Evolutionary conservation across 2,797 vertebrate genomes (phyloP), one percentile per base, ranked within the genome.

Genomic region (Cichlasoma orientale): DNA sequence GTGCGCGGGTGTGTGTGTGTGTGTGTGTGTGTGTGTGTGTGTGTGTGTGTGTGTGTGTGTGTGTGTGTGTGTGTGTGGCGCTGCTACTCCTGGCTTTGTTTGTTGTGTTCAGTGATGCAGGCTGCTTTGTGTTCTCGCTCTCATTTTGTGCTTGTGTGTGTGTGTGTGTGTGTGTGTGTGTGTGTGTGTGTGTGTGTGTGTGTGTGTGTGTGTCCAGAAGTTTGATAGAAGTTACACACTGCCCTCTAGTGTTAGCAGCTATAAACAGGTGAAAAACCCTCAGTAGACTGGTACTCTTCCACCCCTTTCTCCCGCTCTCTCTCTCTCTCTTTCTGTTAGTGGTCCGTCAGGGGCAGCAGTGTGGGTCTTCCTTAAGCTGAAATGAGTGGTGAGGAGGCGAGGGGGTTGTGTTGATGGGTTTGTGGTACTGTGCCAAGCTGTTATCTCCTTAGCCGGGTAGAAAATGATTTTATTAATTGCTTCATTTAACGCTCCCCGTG

Each of bases 391-490:
- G 89, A 82, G 78, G 83, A 86, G 78, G 81, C 47, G 57, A 83
- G 90, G 90, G 86, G 86, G 83, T 78, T 89, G 89, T 83, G 92
- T 90, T 93, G 93, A 93, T 93, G 93, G 89, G 92, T 90, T 92
- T 92, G 93, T 92, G 92, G 93, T 95, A 89, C 85, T 72, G 91
- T 95, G 94, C 95, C 95, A 95, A 94, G 93, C 94, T 92, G 93
- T 96, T 96, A 96, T 96, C 95, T 96, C 93, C 95, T 95, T 95
- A 94, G 94, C 94, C 86, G 93, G 94, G 94, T 95, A 94, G 95
- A 96, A 95, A 96, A 96, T 95, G 89, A 95, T 95, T 96, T 95
- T 95, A 96, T 96, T 96, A 96, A 96, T 96, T 95, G 95, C 95
- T 95, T 95, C 95, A 94, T 96, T 96, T 96, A 95, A 94, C 92